These are phyloP conservation scores for Naso thynnoides DNA, from an alignment of 2,797 vertebrate species.

Conservation along the genomic window DNA sequence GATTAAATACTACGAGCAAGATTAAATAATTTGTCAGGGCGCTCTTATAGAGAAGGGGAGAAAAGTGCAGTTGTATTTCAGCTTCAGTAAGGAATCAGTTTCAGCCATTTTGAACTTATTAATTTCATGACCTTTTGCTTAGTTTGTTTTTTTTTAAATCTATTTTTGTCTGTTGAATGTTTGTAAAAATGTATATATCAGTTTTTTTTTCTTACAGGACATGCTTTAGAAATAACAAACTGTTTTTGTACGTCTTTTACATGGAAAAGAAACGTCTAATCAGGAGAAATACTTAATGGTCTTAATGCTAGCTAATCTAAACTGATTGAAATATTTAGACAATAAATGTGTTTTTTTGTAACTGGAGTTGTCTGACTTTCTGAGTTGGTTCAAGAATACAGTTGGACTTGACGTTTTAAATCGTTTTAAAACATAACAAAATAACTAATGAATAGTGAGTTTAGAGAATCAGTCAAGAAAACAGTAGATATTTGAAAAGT, in stretches of 20 bases:
- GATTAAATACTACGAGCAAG: conserved; percentile 19
- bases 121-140: conserved; percentile 58
- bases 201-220: conserved; percentile 89
- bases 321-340: conserved; percentile 80
- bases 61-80: conserved; percentile 30
- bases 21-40: conserved; percentile 41
- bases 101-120: conserved; percentile 38
- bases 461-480: neutral
- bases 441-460: neutral
- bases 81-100: conserved; percentile 39
- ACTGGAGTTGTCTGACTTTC: conserved; percentile 41
- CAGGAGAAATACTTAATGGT: conserved; percentile 79
- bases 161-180: conserved; percentile 88
- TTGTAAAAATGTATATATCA: conserved; percentile 96
- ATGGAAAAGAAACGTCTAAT: conserved; percentile 77
- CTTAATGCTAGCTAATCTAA: conserved; percentile 83
- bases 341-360: conserved; percentile 82
- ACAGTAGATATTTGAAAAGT: neutral
- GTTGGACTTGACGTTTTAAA: neutral
- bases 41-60: conserved; percentile 24
- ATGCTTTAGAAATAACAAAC: conserved; percentile 91
- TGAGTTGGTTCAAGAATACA: conserved; percentile 14
- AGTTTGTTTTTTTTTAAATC: conserved; percentile 61
- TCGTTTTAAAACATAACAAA: neutral
- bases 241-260: conserved; percentile 85